Evolutionary conservation across 53 echinoderm and acorn worm genomes (phyloP).

Genomic region (Holothuria leucospilota): DNA sequence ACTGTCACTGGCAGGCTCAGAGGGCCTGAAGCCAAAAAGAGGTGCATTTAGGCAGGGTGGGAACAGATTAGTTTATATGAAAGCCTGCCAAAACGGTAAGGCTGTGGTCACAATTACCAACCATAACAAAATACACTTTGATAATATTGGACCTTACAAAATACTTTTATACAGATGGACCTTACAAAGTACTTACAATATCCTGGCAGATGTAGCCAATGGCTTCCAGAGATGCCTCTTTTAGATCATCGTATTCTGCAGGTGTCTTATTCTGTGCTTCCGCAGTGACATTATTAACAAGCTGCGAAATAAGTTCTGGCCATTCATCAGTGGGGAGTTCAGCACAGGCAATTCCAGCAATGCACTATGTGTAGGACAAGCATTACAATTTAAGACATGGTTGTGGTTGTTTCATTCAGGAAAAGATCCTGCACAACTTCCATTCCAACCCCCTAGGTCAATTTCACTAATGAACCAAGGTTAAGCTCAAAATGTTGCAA

Average conservation of each 20-base stretch:
- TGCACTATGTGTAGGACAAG: slow-evolving; percentile 66
- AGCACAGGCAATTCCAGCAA: slow-evolving; percentile 96
- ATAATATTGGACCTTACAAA: not conserved
- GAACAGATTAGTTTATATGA: too few species aligned
- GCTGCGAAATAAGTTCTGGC: slow-evolving; percentile 75
- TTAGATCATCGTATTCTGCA: slow-evolving; percentile 72
- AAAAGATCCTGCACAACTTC: not conserved
- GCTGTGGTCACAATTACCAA: too few species aligned
- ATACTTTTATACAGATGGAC: slow-evolving; percentile 37
- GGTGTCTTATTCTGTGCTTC: slow-evolving; percentile 13
- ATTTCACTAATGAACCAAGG: too few species aligned
- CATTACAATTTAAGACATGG: not conserved
- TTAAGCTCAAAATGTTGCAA: too few species aligned
- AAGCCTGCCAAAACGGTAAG: too few species aligned
- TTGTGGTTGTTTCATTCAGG: not conserved
- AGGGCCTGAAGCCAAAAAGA: too few species aligned
- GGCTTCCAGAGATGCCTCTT: slow-evolving; percentile 90
- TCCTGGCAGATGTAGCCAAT: slow-evolving; percentile 99
- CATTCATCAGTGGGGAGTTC: slow-evolving; percentile 83
- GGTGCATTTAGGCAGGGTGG: too few species aligned
- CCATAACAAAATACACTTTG: too few species aligned
- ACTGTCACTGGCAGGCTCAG: too few species aligned
- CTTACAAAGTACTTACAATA: slow-evolving; percentile 73
- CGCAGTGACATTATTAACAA: slow-evolving; percentile 63
- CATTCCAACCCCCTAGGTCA: too few species aligned